Percentiles rank a stretch among this genome's conserved stretches.
These are phyloP conservation scores for Alviniconcha strummeri DNA, from an alignment of 2,888 invertebrate genomes.

Conservation along the genomic window DNA sequence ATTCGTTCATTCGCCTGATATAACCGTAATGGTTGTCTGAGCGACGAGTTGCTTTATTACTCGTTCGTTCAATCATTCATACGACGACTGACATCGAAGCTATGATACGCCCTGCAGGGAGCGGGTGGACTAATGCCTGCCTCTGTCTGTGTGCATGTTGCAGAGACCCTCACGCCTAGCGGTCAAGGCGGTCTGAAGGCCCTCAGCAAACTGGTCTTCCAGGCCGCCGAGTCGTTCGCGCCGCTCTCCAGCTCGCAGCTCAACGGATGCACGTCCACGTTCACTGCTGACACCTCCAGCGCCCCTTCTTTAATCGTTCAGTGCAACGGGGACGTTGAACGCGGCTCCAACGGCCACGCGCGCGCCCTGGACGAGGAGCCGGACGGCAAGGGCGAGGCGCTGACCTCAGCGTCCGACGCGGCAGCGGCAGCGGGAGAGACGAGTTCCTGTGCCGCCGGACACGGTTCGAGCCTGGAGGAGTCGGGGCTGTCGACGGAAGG, in stretches of 20 bases:
- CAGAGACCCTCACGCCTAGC: not conserved
- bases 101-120: no score
- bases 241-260: slow-evolving; percentile 34
- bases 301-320: not conserved
- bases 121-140: not conserved
- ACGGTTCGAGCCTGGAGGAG: no score
- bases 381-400: slow-evolving; percentile 4
- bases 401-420: not conserved
- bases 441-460: no score
- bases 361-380: not conserved
- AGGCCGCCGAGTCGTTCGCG: slow-evolving; percentile 42
- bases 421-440: no score
- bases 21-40: no score
- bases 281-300: not conserved
- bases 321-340: slow-evolving; percentile 12
- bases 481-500: no score
- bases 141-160: not conserved
- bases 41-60: no score
- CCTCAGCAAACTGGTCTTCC: slow-evolving; percentile 42
- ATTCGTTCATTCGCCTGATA: no score
- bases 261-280: not conserved
- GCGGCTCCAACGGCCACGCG: slow-evolving; percentile 3
- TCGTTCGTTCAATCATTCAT: no score
- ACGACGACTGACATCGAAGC: no score
- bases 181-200: slow-evolving; percentile 38